Percentiles rank a stretch among this genome's conserved stretches.
Evolutionary conservation across 1,140 invertebrate genomes (phyloP).

Genomic region (Bombus breviceps): DNA sequence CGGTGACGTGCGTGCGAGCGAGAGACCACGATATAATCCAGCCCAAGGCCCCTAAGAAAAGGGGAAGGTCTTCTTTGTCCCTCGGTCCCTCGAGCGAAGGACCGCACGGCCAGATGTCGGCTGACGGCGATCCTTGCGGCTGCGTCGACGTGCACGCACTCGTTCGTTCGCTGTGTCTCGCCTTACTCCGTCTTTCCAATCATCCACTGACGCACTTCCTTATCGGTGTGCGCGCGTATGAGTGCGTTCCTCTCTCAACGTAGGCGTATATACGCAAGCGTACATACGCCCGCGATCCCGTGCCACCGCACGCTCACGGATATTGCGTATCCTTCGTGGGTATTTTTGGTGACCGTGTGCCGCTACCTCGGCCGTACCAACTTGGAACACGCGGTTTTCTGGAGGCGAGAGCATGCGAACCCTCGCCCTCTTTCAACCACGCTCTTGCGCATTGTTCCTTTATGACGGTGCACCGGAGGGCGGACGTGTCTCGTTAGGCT

Average conservation of each 20-base stretch:
- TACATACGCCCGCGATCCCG: slow-evolving; percentile 53
- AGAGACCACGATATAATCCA: slow-evolving; percentile 66
- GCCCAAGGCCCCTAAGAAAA: slow-evolving; percentile 68
- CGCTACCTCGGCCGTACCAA: neutral
- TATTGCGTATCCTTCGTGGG: slow-evolving; percentile 50
- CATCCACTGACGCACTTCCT: slow-evolving; percentile 13
- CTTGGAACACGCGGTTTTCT: slow-evolving; percentile 1
- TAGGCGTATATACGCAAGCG: neutral
- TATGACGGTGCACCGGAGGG: neutral
- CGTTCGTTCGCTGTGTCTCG: no score
- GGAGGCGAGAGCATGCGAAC: neutral
- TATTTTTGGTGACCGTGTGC: slow-evolving; percentile 60
- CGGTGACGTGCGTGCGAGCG: slow-evolving; percentile 13
- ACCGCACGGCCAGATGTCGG: slow-evolving; percentile 73
- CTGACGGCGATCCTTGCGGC: slow-evolving; percentile 61
- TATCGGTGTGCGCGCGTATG: slow-evolving; percentile 6
- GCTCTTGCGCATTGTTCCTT: neutral
- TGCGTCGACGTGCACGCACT: slow-evolving; percentile 36
- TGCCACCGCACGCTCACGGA: slow-evolving; percentile 38
- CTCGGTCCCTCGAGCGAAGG: slow-evolving; percentile 65
- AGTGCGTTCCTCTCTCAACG: neutral
- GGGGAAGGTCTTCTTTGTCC: slow-evolving; percentile 74
- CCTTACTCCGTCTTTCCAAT: neutral
- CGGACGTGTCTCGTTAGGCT: neutral
- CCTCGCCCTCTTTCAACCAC: neutral